Evolutionary conservation across 2,797 vertebrate genomes (phyloP), one percentile per base, ranked within the genome.

Genomic region (Periparus ater): DNA sequence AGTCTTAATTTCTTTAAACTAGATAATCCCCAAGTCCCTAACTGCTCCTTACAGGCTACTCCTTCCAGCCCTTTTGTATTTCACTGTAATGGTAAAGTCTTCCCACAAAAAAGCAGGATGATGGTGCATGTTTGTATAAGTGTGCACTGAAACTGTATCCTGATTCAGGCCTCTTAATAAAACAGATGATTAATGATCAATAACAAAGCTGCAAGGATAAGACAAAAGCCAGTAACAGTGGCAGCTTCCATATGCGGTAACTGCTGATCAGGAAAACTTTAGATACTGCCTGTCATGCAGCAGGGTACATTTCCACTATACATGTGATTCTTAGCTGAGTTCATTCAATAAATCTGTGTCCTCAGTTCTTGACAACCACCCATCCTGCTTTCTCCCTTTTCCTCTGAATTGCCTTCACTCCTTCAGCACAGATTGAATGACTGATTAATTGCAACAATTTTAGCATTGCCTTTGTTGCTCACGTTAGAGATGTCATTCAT

Each of bases 401-500:
- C n/a, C 25, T 87, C 63, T 55, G 22, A 82, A 88, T 29, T 81
- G 17, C 26, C 22, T 73, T 68, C n/a, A 53, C 12, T 84, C 47
- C 62, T 71, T 65, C 58, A 86, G 42, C 76, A 75, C 16, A 68
- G 44, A 54, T 10, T 54, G 61, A 91, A 72, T 60, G 84, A 73
- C 45, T 66, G 78, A 65, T 81, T 81, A 87, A 77, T 67, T 60
- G 65, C 47, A 62, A 81, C 50, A 67, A 76, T 79, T 72, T 90
- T 47, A 71, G n/a, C 45, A 65, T 29, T 92, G 38, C n/a, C n/a
- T 61, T 76, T 85, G 51, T 66, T 67, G 67, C 54, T 91, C 42
- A 38, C 63, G 73, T 87, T 85, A 77, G 25, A 90, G 30, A 55
- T 38, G 78, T 45, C 86, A 81, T 62, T 93, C 44, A 48, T 53